A percentile compares a stretch with the other conserved stretches of the same genome.
Evolutionary conservation across 2,797 vertebrate genomes (phyloP).

Genomic region (Xenentodon cancila): DNA sequence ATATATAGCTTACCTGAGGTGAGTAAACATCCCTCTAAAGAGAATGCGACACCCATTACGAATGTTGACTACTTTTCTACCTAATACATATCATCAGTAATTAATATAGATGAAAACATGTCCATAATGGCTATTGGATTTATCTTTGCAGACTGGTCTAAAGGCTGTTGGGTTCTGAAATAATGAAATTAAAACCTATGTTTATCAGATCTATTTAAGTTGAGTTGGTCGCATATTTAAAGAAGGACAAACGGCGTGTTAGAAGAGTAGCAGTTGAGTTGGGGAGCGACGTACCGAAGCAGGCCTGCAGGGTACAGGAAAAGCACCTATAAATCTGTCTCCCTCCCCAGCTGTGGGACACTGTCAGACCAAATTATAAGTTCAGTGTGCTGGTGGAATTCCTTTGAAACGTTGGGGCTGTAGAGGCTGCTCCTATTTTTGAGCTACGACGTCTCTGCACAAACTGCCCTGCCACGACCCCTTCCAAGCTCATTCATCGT

Average conservation of each 20-base stretch:
- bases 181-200: no score
- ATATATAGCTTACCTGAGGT: no score
- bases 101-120: no score
- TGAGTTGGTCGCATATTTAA: no score
- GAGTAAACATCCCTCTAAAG: no score
- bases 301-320: slow-evolving; percentile 59
- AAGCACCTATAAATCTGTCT: slow-evolving; percentile 72
- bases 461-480: slow-evolving; percentile 6
- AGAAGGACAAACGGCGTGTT: not conserved
- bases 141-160: no score
- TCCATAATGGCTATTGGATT: no score
- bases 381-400: slow-evolving; percentile 67
- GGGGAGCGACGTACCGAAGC: slow-evolving; percentile 34
- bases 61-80: no score
- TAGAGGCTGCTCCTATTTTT: slow-evolving; percentile 61
- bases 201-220: no score
- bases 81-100: no score
- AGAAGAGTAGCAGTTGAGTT: slow-evolving; percentile 31
- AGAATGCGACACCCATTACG: no score
- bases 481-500: not conserved
- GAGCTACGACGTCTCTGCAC: slow-evolving; percentile 24
- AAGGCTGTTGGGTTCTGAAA: no score
- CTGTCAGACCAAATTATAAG: slow-evolving; percentile 76
- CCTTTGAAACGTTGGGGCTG: slow-evolving; percentile 73
- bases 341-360: slow-evolving; percentile 66